Evolutionary conservation across 2,113 vertebrate genomes (phyloP).

Genomic region (Marmota monax): DNA sequence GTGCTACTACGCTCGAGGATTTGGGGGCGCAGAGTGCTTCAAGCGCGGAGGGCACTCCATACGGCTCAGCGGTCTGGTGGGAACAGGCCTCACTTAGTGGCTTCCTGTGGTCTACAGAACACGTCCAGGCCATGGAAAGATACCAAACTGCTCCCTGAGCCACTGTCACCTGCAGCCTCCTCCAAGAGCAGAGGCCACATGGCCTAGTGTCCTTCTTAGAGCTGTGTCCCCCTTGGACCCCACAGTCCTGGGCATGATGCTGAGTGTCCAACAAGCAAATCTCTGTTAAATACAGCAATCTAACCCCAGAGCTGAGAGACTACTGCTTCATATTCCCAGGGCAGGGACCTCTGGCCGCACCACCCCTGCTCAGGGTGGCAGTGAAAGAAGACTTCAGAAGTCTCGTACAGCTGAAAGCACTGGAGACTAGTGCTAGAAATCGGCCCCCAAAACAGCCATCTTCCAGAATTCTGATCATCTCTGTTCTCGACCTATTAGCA

Average conservation of each 20-base stretch:
- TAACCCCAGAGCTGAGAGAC: not conserved
- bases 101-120: not conserved
- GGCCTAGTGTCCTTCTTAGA: not conserved
- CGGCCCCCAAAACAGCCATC: not conserved
- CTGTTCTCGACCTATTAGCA: not conserved
- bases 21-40: not conserved
- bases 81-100: not conserved
- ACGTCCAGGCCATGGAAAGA: not conserved
- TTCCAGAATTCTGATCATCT: not conserved
- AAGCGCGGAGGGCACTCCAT: not conserved
- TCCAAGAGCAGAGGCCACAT: not conserved
- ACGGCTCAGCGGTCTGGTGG: not conserved
- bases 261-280: not conserved
- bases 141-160: not conserved
- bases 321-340: not conserved
- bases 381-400: not conserved
- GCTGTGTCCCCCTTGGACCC: not conserved
- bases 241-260: not conserved
- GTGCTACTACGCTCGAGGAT: not conserved
- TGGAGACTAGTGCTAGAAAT: not conserved
- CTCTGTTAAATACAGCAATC: not conserved
- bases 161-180: not conserved
- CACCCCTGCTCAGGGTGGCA: not conserved
- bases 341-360: not conserved
- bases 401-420: not conserved